Conservation (phyloP, 2,888 invertebrate species). For the Imbricaverruca yamaguchii region DNA sequence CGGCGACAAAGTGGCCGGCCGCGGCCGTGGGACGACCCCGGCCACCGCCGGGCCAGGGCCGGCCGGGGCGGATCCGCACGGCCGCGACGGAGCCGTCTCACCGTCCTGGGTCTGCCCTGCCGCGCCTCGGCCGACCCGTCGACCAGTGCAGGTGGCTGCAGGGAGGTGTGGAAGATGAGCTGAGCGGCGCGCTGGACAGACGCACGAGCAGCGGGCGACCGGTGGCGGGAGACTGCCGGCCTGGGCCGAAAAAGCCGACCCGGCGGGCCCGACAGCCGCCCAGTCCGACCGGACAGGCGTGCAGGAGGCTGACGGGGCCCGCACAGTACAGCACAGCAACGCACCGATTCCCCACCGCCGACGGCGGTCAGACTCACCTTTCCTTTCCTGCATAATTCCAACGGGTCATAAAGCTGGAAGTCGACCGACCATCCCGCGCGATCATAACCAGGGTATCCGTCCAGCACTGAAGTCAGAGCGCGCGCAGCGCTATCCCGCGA, state of each 20-base stretch:
- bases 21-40: neutral
- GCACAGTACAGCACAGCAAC: too few relatives aligned
- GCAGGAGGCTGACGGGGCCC: neutral
- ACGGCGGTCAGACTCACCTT: neutral
- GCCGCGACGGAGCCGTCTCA: too few relatives aligned
- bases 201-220: too few relatives aligned
- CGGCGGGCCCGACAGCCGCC: neutral
- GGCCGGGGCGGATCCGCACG: too few relatives aligned
- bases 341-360: neutral
- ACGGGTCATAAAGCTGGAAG: slow-evolving; percentile 11
- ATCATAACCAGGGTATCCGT: neutral
- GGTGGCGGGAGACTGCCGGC: too few relatives aligned
- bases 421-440: neutral
- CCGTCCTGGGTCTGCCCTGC: too few relatives aligned
- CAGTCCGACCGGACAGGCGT: neutral
- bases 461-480: neutral
- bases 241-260: slow-evolving; percentile 7
- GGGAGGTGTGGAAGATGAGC: too few relatives aligned
- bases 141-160: too few relatives aligned
- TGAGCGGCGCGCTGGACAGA: too few relatives aligned
- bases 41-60: too few relatives aligned
- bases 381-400: slow-evolving; percentile 22
- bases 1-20: slow-evolving; percentile 10
- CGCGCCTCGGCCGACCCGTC: too few relatives aligned
- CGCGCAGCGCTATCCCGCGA: neutral